Percentiles rank a stretch among this genome's conserved stretches.
Conservation (phyloP, 2,797 vertebrate genomes). For the Schizopygopsis malacanthus region DNA sequence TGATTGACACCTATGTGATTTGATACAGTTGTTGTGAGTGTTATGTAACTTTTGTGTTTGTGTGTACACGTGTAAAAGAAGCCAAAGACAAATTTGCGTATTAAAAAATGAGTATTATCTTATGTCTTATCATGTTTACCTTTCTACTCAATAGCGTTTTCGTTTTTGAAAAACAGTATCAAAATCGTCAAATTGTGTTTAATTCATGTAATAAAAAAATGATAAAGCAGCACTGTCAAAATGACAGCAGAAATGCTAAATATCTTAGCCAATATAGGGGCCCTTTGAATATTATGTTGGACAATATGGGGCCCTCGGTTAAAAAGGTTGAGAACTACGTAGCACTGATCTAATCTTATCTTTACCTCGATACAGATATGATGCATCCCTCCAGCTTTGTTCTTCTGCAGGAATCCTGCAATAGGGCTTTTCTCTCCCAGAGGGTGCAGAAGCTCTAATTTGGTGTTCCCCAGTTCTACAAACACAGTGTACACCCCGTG, state of each 20-base stretch:
- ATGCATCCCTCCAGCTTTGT: slow-evolving; percentile 94
- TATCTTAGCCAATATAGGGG: too few species aligned
- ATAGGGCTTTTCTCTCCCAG: slow-evolving; percentile 92
- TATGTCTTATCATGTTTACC: neutral
- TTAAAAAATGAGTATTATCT: neutral
- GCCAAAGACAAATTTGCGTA: neutral
- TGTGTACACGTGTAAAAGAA: neutral
- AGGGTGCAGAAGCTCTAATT: slow-evolving; percentile 94
- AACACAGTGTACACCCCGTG: slow-evolving; percentile 95
- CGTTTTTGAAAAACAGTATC: neutral
- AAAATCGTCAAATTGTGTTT: neutral
- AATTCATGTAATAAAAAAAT: neutral
- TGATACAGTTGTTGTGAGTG: neutral
- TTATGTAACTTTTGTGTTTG: neutral
- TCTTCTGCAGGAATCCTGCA: slow-evolving; percentile 90
- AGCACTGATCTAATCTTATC: neutral
- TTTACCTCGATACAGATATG: slow-evolving; percentile 96
- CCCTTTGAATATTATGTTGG: too few species aligned
- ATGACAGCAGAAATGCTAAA: neutral
- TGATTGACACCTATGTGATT: neutral
- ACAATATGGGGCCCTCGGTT: neutral
- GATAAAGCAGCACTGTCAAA: neutral
- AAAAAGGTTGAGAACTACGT: too few species aligned
- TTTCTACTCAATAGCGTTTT: neutral
- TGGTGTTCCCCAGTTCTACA: slow-evolving; percentile 94